Conservation (phyloP, 1,140 invertebrate genomes). For the Leptoteleia sp. region DNA sequence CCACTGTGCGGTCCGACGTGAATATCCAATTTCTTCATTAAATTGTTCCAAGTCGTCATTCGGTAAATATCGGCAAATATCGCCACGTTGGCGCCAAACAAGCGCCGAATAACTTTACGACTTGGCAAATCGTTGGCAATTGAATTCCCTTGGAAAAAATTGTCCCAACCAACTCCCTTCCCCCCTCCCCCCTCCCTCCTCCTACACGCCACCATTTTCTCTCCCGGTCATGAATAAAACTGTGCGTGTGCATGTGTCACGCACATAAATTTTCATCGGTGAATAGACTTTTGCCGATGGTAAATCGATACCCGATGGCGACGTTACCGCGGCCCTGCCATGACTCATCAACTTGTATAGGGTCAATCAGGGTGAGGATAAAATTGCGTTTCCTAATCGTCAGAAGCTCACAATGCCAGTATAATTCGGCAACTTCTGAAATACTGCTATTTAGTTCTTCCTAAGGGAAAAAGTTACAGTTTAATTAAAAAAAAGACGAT, state of each 20-base stretch:
- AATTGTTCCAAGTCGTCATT: slow-evolving; percentile 8
- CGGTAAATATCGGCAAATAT: slow-evolving; percentile 22
- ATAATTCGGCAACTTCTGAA: slow-evolving; percentile 37
- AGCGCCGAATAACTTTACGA: slow-evolving; percentile 34
- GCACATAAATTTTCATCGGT: slow-evolving; percentile 45
- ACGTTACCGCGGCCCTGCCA: slow-evolving; percentile 13
- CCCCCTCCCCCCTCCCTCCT: no score
- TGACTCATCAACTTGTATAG: slow-evolving; percentile 46
- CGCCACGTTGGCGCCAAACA: slow-evolving; percentile 15
- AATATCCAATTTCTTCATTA: slow-evolving; percentile 53
- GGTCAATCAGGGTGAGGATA: slow-evolving; percentile 38
- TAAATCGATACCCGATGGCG: slow-evolving; percentile 49
- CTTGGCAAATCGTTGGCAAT: slow-evolving; percentile 39
- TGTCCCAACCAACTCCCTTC: no score
- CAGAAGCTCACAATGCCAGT: slow-evolving; percentile 17
- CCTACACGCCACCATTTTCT: background rate
- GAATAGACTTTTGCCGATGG: slow-evolving; percentile 45
- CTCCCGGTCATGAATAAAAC: slow-evolving; percentile 38
- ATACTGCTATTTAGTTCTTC: slow-evolving; percentile 30
- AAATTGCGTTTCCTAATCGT: slow-evolving; percentile 46
- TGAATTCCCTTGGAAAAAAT: slow-evolving; percentile 39
- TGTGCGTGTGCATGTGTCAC: slow-evolving; percentile 37
- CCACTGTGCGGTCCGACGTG: slow-evolving; percentile 11
- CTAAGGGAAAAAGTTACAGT: slow-evolving; percentile 9
- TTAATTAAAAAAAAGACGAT: slow-evolving; percentile 23